Evolutionary conservation across 2,888 invertebrate species (phyloP), one percentile per base, ranked within the genome.

Genomic region (Scaeva pyrastri): DNA sequence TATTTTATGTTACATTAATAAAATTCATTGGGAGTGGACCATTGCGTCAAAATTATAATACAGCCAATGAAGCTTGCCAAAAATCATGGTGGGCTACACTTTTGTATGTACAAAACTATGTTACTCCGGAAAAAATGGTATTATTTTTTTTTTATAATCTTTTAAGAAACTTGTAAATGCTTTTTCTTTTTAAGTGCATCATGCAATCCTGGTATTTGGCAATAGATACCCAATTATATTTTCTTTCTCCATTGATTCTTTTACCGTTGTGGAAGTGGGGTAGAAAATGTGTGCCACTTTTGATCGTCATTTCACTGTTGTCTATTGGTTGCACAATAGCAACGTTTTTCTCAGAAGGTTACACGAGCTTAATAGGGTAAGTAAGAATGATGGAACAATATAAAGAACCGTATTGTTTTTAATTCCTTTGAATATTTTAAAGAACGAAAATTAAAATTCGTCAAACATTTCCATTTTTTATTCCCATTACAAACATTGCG

Each of bases 121-220:
- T 90, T 2, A 89, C 90, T 55, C 78, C 82, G 1, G 14, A 88
- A 0, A 79, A 90, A 1, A 78, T 90, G 71, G 91, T 93, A 88
- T 66, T n/a, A n/a, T n/a, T n/a, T n/a, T n/a, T n/a, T 88, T 77
- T 68, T 68, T 52, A 11, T n/a, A 11, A n/a, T n/a, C 5, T 5
- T 12, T n/a, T 0, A 39, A 11, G 2, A 23, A 31, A 0, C 0
- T 1, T 3, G 8, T 10, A 10, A 14, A 7, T 21, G n/a, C 12
- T 12, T 26, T 5, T 4, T 16, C 3, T 7, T 2, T 16, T n/a
- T 0, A 7, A 91, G 92, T 94, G 94, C 88, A 88, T 94, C 66
- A 90, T 90, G 12, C 94, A 94, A 82, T 91, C 93, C 1, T 94
- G 94, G 94, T 94, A 94, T 86, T 89, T 94, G 19, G 92, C 94